Evolutionary conservation across 2,113 vertebrate genomes (phyloP), one percentile per base, ranked within the genome.

Genomic region (Hippocampus guttulatus): DNA sequence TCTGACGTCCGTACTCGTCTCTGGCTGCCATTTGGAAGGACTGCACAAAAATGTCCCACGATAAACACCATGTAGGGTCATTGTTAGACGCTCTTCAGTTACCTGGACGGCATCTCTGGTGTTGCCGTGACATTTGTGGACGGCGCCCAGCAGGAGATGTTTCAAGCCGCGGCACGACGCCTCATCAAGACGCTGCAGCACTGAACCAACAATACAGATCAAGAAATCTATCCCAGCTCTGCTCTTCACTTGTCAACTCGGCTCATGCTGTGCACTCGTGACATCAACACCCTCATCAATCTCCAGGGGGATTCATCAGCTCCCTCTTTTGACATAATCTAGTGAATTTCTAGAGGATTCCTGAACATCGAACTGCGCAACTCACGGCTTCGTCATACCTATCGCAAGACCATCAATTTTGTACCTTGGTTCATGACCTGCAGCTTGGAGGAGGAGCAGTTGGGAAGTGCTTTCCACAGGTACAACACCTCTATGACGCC

Each of bases 391-490:
- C 1, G 66, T 79, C 55, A 30, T 30, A 16, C 14, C 14, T 3
- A 27, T 6, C 23, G 10, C 21, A 45, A 5, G 51, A 16, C 4
- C 47, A 11, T 23, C 18, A 60, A 61, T 85, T 7, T 23, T 8
- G 2, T 61, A 99, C 97, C 97, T 93, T 98, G 96, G 78, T 95
- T 97, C 97, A 99, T 99, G 33, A 92, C 94, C 86, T 99, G 97
- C 38, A 99, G 91, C 83, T 96, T 98, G 0, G 96, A 94, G 20
- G 95, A 89, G 58, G 96, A 97, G 77, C 96, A 98, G 90, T 99
- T 99, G 21, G 92, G 95, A 64, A 99, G 94, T 8, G 97, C 97
- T 85, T 98, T 99, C 97, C 97, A 99, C 70, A 99, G 89, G 85
- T 99, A 99, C 8, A 99, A 71, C 38, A 99, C 96, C 86, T 99